Evolutionary conservation across 2,888 invertebrate genomes (phyloP).

Genomic region (Parthenolecanium corni): DNA sequence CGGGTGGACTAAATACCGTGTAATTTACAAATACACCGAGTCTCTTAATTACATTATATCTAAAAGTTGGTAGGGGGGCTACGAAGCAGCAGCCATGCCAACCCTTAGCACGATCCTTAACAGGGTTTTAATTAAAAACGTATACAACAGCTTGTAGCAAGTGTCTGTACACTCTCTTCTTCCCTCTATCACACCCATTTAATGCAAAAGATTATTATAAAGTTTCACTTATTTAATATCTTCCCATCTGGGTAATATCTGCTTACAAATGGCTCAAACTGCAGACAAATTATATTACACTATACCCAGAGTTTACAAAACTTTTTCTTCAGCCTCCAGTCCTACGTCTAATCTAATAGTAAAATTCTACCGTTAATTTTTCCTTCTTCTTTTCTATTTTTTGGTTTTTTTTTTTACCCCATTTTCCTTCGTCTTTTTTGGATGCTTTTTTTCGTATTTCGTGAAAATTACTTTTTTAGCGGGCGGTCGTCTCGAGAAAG

Average conservation of each 20-base stretch:
- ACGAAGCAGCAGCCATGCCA: conserved; percentile 6
- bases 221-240: conserved; percentile 30
- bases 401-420: background rate
- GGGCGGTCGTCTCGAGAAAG: background rate
- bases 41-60: conserved; percentile 30
- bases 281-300: conserved; percentile 27
- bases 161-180: conserved; percentile 20
- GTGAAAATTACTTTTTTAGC: conserved; percentile 18
- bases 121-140: conserved; percentile 30
- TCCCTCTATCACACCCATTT: conserved; percentile 21
- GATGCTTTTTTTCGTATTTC: background rate
- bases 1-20: conserved; percentile 34
- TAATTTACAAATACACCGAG: conserved; percentile 34
- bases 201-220: conserved; percentile 29
- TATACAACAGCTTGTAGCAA: conserved; percentile 29
- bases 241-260: conserved; percentile 28
- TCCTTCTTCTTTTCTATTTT: background rate
- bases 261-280: conserved; percentile 30
- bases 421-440: background rate
- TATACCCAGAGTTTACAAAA: background rate
- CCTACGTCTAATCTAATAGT: conserved; percentile 24
- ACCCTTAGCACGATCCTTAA: conserved; percentile 29
- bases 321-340: conserved; percentile 14
- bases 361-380: conserved; percentile 23
- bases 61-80: conserved; percentile 18